These are phyloP conservation scores for Acanthopagrus latus DNA, from an alignment of 2,797 vertebrate genomes.

Conservation along the genomic window DNA sequence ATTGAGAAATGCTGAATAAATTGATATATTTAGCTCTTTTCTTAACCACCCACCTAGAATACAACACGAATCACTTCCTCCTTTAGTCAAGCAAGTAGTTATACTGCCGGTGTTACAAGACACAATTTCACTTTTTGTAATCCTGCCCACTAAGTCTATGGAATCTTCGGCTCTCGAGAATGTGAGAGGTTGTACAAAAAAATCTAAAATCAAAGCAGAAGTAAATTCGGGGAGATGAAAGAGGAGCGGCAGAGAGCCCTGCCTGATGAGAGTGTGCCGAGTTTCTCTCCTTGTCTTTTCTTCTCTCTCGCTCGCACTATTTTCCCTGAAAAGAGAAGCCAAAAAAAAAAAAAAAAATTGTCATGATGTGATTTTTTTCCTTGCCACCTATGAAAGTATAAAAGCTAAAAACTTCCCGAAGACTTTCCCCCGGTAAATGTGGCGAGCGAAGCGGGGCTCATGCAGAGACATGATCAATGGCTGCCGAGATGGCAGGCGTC, in stretches of 20 bases:
- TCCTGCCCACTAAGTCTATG: constrained; percentile 55
- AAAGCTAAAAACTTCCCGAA: constrained; percentile 52
- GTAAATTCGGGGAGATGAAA: constrained; percentile 78
- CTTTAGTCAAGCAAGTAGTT: constrained; percentile 38
- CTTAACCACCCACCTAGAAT: not conserved
- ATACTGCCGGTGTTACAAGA: constrained; percentile 46
- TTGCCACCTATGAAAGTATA: constrained; percentile 64
- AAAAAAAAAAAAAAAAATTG: constrained; percentile 26
- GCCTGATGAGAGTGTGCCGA: constrained; percentile 67
- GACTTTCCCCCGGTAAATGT: constrained; percentile 43
- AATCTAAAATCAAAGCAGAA: constrained; percentile 83
- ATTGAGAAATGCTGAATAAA: not conserved
- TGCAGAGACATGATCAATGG: constrained; percentile 66
- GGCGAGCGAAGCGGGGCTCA: constrained; percentile 36
- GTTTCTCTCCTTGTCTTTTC: constrained; percentile 52
- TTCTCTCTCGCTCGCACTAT: constrained; percentile 41
- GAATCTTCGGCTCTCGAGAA: constrained; percentile 63
- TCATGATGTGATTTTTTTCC: constrained; percentile 67
- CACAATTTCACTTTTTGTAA: constrained; percentile 62
- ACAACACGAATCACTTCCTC: constrained; percentile 5
- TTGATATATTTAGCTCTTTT: not conserved
- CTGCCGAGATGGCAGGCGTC: constrained; percentile 45
- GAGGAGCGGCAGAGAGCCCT: constrained; percentile 66
- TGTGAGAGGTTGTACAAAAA: constrained; percentile 72
- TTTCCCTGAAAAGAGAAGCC: constrained; percentile 48